Evolutionary conservation across 2,113 vertebrate species (phyloP).

Genomic region (Brachyistius frenatus): DNA sequence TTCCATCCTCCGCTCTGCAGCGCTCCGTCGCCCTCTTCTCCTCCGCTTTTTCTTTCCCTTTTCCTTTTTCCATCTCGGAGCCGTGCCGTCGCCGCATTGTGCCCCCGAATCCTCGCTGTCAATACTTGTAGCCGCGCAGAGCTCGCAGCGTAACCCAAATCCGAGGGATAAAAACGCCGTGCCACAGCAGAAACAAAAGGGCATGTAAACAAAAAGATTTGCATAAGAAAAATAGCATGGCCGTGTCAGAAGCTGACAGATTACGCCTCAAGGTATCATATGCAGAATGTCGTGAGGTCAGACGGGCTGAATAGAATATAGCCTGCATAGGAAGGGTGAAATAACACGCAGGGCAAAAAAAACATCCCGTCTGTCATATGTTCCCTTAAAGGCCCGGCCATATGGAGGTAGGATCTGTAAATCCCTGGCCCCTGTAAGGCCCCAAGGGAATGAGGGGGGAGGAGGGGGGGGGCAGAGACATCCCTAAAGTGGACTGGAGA

Average conservation of each 20-base stretch:
- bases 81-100: conserved; percentile 45
- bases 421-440: conserved; percentile 55
- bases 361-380: conserved; percentile 55
- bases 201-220: conserved; percentile 58
- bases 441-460: conserved; percentile 14
- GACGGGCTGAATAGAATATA: conserved; percentile 27
- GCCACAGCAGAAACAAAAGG: conserved; percentile 57
- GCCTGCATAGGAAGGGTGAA: conserved; percentile 36
- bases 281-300: conserved; percentile 62
- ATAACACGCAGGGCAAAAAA: conserved; percentile 39
- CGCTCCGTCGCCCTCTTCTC: conserved; percentile 21
- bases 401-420: conserved; percentile 65
- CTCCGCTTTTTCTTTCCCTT: conserved; percentile 36
- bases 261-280: conserved; percentile 72
- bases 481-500: conserved; percentile 40
- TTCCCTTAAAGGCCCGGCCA: conserved; percentile 40
- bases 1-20: conserved; percentile 54
- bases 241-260: conserved; percentile 59
- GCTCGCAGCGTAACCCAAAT: conserved; percentile 50
- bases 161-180: conserved; percentile 39
- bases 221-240: conserved; percentile 48
- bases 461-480: conserved; percentile 30
- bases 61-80: conserved; percentile 40
- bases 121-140: neutral
- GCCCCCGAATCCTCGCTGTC: conserved; percentile 30